A percentile compares a stretch with the other conserved stretches of the same genome.
phyloP scores from a whole-genome alignment of 2,113 vertebrate species.

The Anser cygnoides region DNA sequence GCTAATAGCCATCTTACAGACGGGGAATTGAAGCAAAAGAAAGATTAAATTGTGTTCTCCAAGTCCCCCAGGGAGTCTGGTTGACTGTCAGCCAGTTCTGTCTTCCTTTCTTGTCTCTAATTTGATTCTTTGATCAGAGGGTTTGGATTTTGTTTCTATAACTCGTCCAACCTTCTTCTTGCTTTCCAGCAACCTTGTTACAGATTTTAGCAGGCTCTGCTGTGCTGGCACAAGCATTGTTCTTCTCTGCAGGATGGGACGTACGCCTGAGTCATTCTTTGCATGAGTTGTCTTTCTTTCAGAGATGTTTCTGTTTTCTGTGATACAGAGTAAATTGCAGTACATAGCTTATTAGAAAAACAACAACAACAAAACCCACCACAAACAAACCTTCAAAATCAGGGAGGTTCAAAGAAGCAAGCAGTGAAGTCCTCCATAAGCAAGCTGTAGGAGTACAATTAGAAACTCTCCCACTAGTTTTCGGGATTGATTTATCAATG shows the following conservation, averaged over 20 bases:
- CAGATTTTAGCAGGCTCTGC: conserved; percentile 9
- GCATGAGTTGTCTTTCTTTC: conserved; percentile 30
- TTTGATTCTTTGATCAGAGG: conserved; percentile 40
- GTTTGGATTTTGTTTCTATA: conserved; percentile 47
- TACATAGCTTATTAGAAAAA: not conserved
- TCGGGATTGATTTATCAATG: not conserved
- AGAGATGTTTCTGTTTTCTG: not conserved
- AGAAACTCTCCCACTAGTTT: not conserved
- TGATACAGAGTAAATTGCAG: conserved; percentile 46
- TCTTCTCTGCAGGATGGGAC: conserved; percentile 56
- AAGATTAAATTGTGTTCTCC: not conserved
- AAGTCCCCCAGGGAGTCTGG: not conserved
- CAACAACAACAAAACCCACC: not conserved
- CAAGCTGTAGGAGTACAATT: not conserved
- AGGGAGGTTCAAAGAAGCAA: not conserved
- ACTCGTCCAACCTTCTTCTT: not conserved
- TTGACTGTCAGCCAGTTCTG: conserved; percentile 30
- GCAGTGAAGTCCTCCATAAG: not conserved
- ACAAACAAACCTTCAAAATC: conserved; percentile 8
- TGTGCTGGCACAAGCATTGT: not conserved
- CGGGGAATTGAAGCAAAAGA: not conserved
- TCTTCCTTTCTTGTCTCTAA: conserved; percentile 50
- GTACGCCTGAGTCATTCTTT: conserved; percentile 27
- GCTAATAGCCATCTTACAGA: not conserved
- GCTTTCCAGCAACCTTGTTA: conserved; percentile 26